phyloP scores from a whole-genome alignment of 2,888 invertebrate species.

The Eupithecia vulgata region DNA sequence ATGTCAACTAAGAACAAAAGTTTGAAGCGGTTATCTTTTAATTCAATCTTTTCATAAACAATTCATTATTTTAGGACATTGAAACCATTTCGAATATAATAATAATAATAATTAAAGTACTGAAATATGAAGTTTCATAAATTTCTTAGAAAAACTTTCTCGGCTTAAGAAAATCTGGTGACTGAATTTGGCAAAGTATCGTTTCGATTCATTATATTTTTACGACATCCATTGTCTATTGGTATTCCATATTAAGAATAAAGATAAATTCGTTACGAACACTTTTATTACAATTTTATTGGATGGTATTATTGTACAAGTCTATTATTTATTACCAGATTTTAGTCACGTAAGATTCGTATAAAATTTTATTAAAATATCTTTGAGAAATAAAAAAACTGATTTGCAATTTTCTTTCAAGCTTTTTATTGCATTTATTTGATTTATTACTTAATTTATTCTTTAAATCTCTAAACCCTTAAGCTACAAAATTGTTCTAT shows the following conservation, averaged over 20 bases:
- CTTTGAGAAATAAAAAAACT: too few relatives aligned
- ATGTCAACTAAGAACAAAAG: neutral
- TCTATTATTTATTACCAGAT: conserved; percentile 3
- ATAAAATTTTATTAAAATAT: too few relatives aligned
- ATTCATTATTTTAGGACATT: too few relatives aligned
- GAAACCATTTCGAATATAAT: neutral
- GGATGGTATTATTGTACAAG: neutral
- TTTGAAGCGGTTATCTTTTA: neutral
- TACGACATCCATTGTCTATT: neutral
- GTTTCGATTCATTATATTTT: conserved; percentile 8
- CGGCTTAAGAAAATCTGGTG: neutral
- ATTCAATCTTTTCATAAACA: neutral
- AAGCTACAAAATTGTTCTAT: neutral
- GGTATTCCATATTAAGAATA: neutral
- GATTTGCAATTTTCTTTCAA: neutral
- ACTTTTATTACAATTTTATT: conserved; percentile 9
- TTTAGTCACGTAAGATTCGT: neutral
- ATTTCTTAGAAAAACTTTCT: neutral
- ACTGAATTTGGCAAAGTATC: neutral
- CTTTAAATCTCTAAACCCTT: neutral
- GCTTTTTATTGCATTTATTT: neutral
- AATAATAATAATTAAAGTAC: too few relatives aligned
- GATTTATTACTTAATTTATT: neutral
- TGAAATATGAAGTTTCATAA: neutral
- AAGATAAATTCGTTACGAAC: conserved; percentile 12